A percentile compares a stretch with the other conserved stretches of the same genome.
phyloP scores from a whole-genome alignment of 2,797 vertebrate genomes.

The Sardinella longiceps region DNA sequence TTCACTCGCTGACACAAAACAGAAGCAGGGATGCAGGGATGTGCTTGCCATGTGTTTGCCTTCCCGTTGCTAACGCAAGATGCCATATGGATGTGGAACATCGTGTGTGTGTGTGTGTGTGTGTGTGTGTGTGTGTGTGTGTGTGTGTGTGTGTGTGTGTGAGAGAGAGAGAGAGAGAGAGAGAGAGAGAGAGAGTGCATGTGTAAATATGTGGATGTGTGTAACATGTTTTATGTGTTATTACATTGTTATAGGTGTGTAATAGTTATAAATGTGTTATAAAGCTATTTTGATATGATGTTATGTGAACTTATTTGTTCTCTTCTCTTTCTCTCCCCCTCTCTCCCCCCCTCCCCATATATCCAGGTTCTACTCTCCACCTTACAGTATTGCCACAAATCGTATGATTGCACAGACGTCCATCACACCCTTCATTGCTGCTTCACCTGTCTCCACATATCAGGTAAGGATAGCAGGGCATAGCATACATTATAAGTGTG shows the following conservation, averaged over 20 bases:
- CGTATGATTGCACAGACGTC: constrained; percentile 99
- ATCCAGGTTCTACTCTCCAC: not conserved
- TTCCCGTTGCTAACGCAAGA: not conserved
- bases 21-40: not conserved
- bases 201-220: too few relatives aligned
- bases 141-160: too few relatives aligned
- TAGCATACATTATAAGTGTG: too few relatives aligned
- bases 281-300: not conserved
- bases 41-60: not conserved
- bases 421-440: constrained; percentile 97
- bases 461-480: too few relatives aligned
- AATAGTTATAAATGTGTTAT: too few relatives aligned
- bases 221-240: too few relatives aligned
- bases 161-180: too few relatives aligned
- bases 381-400: constrained; percentile 93
- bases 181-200: too few relatives aligned
- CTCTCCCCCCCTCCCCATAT: not conserved
- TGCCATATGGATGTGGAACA: not conserved
- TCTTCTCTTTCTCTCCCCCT: not conserved
- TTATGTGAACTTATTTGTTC: not conserved
- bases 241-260: not conserved
- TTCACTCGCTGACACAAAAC: not conserved
- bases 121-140: not conserved
- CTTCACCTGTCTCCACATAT: constrained; percentile 97
- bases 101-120: not conserved